Base-by-base conservation (phyloP, 2,888 invertebrate genomes). In the Morpho deidamia region DNA sequence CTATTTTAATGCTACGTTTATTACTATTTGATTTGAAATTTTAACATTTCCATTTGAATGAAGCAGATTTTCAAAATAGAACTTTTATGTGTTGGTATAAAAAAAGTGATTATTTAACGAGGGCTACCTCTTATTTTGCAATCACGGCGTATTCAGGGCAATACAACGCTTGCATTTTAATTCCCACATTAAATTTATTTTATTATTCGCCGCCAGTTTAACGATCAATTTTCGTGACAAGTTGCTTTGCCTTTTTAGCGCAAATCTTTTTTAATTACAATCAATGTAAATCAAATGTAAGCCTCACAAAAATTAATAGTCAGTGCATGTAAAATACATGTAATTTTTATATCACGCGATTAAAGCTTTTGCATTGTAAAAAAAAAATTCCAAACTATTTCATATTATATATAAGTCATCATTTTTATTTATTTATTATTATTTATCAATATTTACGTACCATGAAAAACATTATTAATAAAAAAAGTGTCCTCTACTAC, bases 111-210 rank as follows among this genome's bases (percentile, higher is more conserved):
- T 38, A 42, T 34, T n/a, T 40, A 34, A 38, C 50, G 44, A 47
- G 66, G 56, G 62, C 51, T 58, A 37, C 43, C 66, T 66, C 65
- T 63, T 64, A 69, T 72, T 71, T 71, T 66, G 74, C 74, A 77
- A 78, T 74, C 71, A 68, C 69, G 72, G 74, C 69, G 74, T 75
- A 80, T 78, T 76, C 69, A 70, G 74, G 70, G 66, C 76, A 74
- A 70, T 76, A 70, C 75, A 76, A 71, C 64, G 51, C 48, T 56
- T 56, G 53, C 56, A 59, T 56, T 59, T 57, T 57, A 59, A 56
- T 48, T 51, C 33, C 41, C 47, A 11, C 51, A 51, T 56, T 59
- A 53, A 40, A 33, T 57, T 57, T 48, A 48, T 54, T 54, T 53
- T 56, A 59, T 59, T 48, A 56, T 56, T 59, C 48, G 41, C 14